Evolutionary conservation across 2,888 invertebrate species (phyloP), one percentile per base, ranked within the genome.

Genomic region (Brenthis hecate): DNA sequence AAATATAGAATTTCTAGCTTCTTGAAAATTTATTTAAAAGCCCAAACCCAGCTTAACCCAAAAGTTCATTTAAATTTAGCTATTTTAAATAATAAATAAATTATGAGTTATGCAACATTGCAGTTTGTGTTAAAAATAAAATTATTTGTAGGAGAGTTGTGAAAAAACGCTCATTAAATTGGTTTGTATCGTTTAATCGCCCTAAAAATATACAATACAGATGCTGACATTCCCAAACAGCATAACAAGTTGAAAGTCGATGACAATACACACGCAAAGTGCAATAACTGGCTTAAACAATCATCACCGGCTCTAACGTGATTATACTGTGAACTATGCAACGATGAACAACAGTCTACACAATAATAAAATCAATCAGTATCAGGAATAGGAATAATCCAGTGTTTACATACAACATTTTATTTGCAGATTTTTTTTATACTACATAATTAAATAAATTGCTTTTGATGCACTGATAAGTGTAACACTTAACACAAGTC

Each of bases 401-500:
- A 86, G 85, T 86, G 85, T 88, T 88, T 87, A 88, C 88, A 81
- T 87, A 89, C 87, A 91, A 89, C 86, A 85, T 90, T 92, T 92
- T 91, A 91, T 91, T 91, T 89, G 85, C 88, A 86, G 87, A 86
- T 87, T 86, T 87, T 84, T 84, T 74, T 75, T 71, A 65, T 85
- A 90, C 91, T 92, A 92, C 91, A 91, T 92, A 89, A 91, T 91
- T 92, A 92, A 92, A 92, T 91, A 90, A 89, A 91, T 91, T 89
- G 92, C 88, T 88, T 36, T 91, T 90, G 91, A 87, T 82, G 82
- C 89, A 89, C 87, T 85, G 84, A 82, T 60, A 80, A 82, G 86
- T 89, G 88, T 88, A 87, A 85, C 85, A 90, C 85, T 85, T 81
- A 83, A 89, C 86, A 90, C 85, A 86, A 89, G 91, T 92, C 88